Evolutionary conservation across 2,888 invertebrate genomes (phyloP).

Genomic region (Athripsodes cinereus): DNA sequence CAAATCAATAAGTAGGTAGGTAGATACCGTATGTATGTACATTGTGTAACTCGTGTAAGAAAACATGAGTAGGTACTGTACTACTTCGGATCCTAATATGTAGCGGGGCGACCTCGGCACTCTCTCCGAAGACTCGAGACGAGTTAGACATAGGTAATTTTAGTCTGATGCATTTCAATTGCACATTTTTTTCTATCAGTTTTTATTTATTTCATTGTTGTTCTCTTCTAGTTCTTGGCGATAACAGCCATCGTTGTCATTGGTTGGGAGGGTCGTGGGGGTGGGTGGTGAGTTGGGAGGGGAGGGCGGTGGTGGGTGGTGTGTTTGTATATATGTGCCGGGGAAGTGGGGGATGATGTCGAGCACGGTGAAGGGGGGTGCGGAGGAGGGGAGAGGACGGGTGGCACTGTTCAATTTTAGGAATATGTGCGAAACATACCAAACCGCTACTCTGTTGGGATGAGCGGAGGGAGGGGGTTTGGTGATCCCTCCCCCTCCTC

Average conservation of each 20-base stretch:
- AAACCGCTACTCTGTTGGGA: conserved; percentile 6
- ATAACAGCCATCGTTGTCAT: conserved; percentile 2
- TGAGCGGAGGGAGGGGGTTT: not conserved
- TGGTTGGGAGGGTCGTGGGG: not conserved
- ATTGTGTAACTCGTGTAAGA: no score
- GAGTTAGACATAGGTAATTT: no score
- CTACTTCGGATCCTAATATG: no score
- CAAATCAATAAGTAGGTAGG: no score
- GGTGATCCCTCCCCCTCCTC: not conserved
- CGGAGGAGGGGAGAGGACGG: not conserved
- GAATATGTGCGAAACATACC: conserved; percentile 19
- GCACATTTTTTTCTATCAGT: no score
- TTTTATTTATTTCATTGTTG: not conserved
- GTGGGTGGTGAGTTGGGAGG: not conserved
- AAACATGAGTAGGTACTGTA: no score
- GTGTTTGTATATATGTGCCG: not conserved
- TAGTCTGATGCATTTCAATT: no score
- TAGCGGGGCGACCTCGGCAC: no score
- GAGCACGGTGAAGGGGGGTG: not conserved
- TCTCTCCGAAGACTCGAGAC: no score
- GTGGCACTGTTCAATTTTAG: conserved; percentile 16
- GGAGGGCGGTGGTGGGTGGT: not conserved
- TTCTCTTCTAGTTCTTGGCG: conserved; percentile 1
- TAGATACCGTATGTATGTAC: no score
- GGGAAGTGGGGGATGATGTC: not conserved